Percentiles rank a stretch among this genome's conserved stretches.
These are phyloP conservation scores for Anguilla pacifica DNA, from an alignment of 2,797 vertebrate genomes.

Conservation along the genomic window DNA sequence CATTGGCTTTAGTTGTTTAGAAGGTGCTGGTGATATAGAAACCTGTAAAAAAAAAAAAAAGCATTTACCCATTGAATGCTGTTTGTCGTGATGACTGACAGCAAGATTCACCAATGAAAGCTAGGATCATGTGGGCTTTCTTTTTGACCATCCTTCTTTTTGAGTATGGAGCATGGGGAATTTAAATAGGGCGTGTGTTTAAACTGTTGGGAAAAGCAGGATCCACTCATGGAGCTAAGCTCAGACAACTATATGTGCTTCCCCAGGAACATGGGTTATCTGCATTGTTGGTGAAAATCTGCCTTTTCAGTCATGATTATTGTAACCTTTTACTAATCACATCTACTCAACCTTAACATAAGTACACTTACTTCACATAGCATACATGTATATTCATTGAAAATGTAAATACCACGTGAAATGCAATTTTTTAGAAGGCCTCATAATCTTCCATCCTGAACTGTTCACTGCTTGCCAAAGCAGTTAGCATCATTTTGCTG, in stretches of 20 bases:
- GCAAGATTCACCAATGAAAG: neutral
- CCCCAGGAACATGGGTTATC: slow-evolving; percentile 37
- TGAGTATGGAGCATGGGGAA: neutral
- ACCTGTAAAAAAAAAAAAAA: neutral
- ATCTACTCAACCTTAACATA: slow-evolving; percentile 28
- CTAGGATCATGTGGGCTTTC: neutral
- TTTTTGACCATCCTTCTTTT: neutral
- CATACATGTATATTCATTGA: neutral
- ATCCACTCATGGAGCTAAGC: slow-evolving; percentile 7
- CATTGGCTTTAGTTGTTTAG: neutral
- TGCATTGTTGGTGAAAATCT: slow-evolving; percentile 64
- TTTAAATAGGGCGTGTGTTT: neutral
- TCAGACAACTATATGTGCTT: slow-evolving; percentile 4
- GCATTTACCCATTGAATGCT: neutral
- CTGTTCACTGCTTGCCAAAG: neutral
- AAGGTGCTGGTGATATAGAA: neutral
- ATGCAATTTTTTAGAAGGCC: neutral
- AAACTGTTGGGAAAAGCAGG: neutral
- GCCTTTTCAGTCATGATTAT: slow-evolving; percentile 57
- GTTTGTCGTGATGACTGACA: neutral
- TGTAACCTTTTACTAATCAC: slow-evolving; percentile 54
- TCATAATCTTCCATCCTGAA: neutral
- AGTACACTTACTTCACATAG: slow-evolving; percentile 28
- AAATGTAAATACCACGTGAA: neutral
- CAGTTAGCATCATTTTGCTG: neutral